phyloP scores from a whole-genome alignment of 2,888 invertebrate genomes.

The Cynaeus angustus region DNA sequence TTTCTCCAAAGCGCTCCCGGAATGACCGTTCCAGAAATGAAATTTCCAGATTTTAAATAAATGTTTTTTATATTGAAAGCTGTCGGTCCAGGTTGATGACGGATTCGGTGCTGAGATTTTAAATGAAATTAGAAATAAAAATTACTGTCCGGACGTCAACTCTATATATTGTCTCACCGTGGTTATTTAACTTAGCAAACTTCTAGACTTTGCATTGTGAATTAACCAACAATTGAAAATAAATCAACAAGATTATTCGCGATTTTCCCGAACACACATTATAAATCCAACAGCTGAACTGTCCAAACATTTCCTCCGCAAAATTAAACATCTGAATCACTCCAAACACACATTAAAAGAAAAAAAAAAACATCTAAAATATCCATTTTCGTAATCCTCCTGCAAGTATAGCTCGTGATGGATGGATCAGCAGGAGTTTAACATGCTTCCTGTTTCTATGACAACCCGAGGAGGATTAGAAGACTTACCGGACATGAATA shows the following conservation, averaged over 20 bases:
- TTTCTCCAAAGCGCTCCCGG: no score
- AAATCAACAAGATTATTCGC: background rate
- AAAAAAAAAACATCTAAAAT: constrained; percentile 9
- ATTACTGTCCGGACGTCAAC: no score
- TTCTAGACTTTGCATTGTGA: background rate
- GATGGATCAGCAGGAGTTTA: constrained; percentile 40
- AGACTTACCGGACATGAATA: constrained; percentile 42
- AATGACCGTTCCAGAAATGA: no score
- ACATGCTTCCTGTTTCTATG: constrained; percentile 41
- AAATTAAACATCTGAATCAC: constrained; percentile 12
- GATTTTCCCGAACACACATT: background rate
- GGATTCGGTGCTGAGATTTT: no score
- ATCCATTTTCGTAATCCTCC: constrained; percentile 17
- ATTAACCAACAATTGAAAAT: background rate
- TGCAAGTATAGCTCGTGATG: constrained; percentile 18
- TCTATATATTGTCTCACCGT: no score
- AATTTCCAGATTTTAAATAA: no score
- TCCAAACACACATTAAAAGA: constrained; percentile 6
- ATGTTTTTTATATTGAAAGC: no score
- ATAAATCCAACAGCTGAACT: background rate
- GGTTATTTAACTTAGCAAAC: no score
- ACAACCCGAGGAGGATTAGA: constrained; percentile 37
- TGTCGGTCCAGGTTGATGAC: no score
- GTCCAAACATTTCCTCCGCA: constrained; percentile 2
- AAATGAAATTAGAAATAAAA: no score